phyloP scores from a whole-genome alignment of 1,140 invertebrate species.

The Procambarus clarkii region DNA sequence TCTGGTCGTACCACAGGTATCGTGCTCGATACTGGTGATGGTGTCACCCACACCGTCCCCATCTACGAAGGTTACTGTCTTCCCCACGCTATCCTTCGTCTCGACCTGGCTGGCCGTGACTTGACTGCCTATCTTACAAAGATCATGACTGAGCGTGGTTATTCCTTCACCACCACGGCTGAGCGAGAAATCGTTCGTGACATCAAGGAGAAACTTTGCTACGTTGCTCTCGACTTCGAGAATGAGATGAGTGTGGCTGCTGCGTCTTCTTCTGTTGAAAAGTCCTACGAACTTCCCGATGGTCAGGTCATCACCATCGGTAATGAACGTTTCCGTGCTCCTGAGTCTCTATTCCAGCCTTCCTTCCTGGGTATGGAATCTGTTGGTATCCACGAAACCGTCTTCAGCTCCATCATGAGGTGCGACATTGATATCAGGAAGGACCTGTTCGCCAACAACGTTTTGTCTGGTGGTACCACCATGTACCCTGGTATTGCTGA shows the following conservation, averaged over 20 bases:
- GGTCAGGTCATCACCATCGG: slow-evolving; percentile 81
- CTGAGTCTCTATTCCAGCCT: slow-evolving; percentile 97
- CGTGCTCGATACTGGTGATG: slow-evolving; percentile 60
- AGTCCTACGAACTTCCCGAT: slow-evolving; percentile 50
- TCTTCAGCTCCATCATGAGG: slow-evolving; percentile 68
- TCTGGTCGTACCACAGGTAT: slow-evolving; percentile 63
- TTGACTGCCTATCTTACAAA: slow-evolving; percentile 79
- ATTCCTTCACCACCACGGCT: slow-evolving; percentile 73
- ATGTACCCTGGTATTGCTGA: slow-evolving; percentile 83
- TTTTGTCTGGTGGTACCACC: slow-evolving; percentile 92
- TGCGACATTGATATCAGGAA: slow-evolving; percentile 69
- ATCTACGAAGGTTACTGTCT: slow-evolving; percentile 58
- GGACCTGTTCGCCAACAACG: slow-evolving; percentile 82
- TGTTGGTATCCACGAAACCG: slow-evolving; percentile 66
- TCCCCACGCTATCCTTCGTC: slow-evolving; percentile 59
- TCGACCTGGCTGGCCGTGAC: slow-evolving; percentile 77
- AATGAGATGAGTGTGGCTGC: slow-evolving; percentile 59
- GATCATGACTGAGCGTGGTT: slow-evolving; percentile 77
- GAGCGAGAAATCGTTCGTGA: slow-evolving; percentile 83
- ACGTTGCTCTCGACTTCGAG: slow-evolving; percentile 58
- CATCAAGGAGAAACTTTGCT: slow-evolving; percentile 84
- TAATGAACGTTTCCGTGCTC: slow-evolving; percentile 97
- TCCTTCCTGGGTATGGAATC: slow-evolving; percentile 94
- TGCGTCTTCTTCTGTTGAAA: slow-evolving; percentile 50
- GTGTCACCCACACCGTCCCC: slow-evolving; percentile 75